Evolutionary conservation across 2,888 invertebrate genomes (phyloP), one percentile per base, ranked within the genome.

Genomic region (Axea sp.): DNA sequence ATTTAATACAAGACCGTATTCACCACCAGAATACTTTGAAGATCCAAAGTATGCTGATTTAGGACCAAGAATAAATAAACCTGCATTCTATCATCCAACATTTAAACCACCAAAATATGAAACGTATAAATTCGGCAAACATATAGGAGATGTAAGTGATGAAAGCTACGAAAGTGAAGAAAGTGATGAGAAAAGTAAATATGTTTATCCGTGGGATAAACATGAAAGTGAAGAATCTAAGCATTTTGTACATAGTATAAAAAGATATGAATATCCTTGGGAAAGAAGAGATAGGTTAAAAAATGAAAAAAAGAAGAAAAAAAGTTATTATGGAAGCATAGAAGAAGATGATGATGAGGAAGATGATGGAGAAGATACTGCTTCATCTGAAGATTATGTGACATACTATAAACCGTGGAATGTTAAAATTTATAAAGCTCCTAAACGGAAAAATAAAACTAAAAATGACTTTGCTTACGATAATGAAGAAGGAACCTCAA

Each of bases 201-300:
- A 83, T 39, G 71, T 77, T 2, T 85, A 83, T 39, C 85, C 86
- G 1, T 86, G 86, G 86, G 76, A 83, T 6, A 55, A 57, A 7
- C 28, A 43, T 3, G 81, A 81, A 19, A 77, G 77, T 11, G 78
- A 80, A 0, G 68, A 78, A 51, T 77, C 79, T 4, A 71, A 59
- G 12, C 60, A 75, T 33, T 68, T 64, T 14, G 57, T 64, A 2
- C 72, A 67, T 0, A 17, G 51, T 1, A 59, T 79, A 1, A 76
- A 64, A 3, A 78, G 76, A 8, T 82, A 83, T 49, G 87, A 86
- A 57, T 87, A 79, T 79, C 87, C 87, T 0, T 87, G 87, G 87
- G 86, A 86, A 11, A 85, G 67, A 33, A 78, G 85, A 57, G 83
- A 81, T 19, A 81, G 83, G 51, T 60, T 83, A 35, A 78, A 77